Evolutionary conservation across 2,888 invertebrate genomes (phyloP).

Genomic region (Dorcus parallelipipedus): DNA sequence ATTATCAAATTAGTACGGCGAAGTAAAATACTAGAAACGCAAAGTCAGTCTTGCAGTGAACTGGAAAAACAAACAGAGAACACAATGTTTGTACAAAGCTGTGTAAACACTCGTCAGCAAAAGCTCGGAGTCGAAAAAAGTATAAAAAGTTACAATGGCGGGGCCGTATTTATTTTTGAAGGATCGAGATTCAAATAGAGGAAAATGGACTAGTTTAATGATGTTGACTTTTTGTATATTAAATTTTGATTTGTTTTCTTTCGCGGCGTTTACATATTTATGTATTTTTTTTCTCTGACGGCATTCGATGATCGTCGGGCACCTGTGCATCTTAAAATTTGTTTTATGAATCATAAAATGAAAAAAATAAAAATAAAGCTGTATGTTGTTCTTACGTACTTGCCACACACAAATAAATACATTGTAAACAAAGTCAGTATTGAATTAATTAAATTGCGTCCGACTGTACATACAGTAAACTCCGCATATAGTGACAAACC

Average conservation of each 20-base stretch:
- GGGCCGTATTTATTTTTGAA: constrained; percentile 24
- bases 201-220: constrained; percentile 9
- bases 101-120: constrained; percentile 43
- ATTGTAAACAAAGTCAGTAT: no score
- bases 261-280: neutral
- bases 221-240: constrained; percentile 1
- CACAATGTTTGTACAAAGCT: constrained; percentile 42
- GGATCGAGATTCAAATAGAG: constrained; percentile 18
- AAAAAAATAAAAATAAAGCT: no score
- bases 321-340: no score
- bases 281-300: neutral
- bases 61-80: constrained; percentile 44
- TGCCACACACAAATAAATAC: no score
- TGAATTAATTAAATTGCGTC: no score
- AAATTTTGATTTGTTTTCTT: neutral
- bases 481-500: no score
- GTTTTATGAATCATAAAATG: no score
- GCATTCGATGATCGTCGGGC: no score
- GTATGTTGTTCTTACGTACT: no score
- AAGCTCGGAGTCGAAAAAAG: constrained; percentile 15
- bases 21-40: constrained; percentile 3
- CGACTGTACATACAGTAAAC: no score
- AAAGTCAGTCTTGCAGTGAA: constrained; percentile 39
- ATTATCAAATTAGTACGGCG: constrained; percentile 1
- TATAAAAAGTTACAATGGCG: constrained; percentile 18